Evolutionary conservation across 2,888 invertebrate genomes (phyloP).

Genomic region (Caenorhabditis virilis): DNA sequence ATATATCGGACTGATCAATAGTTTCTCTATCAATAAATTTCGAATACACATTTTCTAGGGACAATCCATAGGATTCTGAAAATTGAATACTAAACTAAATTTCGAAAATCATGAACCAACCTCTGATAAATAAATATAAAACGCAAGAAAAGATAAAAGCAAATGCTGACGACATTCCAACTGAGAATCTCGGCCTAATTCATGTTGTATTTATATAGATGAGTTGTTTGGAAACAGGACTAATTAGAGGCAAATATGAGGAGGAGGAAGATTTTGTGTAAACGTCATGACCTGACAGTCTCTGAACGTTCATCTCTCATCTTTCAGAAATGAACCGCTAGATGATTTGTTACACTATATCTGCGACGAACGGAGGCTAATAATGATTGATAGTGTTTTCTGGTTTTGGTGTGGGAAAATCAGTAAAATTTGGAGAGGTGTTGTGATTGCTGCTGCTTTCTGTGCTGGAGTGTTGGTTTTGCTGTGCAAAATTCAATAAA

Average conservation of each 20-base stretch:
- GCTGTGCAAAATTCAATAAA: too few species aligned
- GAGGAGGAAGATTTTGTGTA: slow-evolving; percentile 10
- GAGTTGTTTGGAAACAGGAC: slow-evolving; percentile 27
- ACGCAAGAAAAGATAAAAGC: background rate
- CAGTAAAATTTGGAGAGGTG: too few species aligned
- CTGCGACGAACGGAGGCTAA: too few species aligned
- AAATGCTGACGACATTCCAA: background rate
- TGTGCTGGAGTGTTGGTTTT: too few species aligned
- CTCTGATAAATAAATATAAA: background rate
- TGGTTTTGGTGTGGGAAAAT: too few species aligned
- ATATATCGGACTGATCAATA: slow-evolving; percentile 29
- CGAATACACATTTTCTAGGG: slow-evolving; percentile 25
- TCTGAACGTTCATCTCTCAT: slow-evolving; percentile 43
- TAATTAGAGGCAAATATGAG: slow-evolving; percentile 37
- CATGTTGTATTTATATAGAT: background rate
- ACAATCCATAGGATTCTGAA: slow-evolving; percentile 11
- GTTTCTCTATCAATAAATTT: slow-evolving; percentile 16
- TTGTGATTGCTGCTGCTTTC: too few species aligned
- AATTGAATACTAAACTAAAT: background rate
- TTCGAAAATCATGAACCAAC: background rate
- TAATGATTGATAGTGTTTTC: too few species aligned
- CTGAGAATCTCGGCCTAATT: slow-evolving; percentile 19
- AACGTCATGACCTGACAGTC: slow-evolving; percentile 42
- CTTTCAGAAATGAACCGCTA: too few species aligned
- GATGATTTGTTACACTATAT: too few species aligned